A percentile compares a stretch with the other conserved stretches of the same genome.
phyloP scores from a whole-genome alignment of 2,113 vertebrate species.

The Scolopax mira region DNA sequence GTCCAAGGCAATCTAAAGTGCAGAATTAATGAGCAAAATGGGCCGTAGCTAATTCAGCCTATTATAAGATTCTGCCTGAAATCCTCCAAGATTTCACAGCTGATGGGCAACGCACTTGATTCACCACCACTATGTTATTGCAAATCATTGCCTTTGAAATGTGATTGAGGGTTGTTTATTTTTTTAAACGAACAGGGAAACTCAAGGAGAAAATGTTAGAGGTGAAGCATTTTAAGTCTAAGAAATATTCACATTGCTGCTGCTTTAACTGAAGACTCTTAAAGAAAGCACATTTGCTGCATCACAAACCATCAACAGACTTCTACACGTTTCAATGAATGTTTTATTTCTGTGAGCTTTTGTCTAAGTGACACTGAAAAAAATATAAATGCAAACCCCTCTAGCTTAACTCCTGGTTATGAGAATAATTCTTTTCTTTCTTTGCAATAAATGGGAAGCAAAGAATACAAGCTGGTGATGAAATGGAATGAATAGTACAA shows the following conservation, averaged over 20 bases:
- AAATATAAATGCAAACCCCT: constrained; percentile 2
- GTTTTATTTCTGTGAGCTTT: constrained; percentile 21
- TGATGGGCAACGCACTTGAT: neutral
- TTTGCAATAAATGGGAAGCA: constrained; percentile 1
- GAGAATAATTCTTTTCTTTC: constrained; percentile 11
- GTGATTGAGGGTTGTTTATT: neutral
- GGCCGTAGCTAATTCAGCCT: neutral
- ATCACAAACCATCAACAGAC: neutral
- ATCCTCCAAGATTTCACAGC: constrained; percentile 25
- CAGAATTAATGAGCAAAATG: neutral
- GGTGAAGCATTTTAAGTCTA: neutral
- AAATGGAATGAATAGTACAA: constrained; percentile 40
- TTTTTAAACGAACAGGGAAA: neutral
- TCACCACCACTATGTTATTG: neutral
- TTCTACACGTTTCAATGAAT: neutral
- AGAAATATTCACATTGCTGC: neutral
- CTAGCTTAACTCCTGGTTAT: neutral
- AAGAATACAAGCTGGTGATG: neutral
- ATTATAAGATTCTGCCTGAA: neutral
- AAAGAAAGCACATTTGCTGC: neutral
- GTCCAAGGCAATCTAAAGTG: neutral
- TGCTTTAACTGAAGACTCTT: neutral
- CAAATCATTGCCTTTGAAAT: neutral
- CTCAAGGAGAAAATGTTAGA: neutral
- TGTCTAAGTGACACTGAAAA: neutral